phyloP scores from a whole-genome alignment of 1,140 invertebrate genomes.

The Ptiloglossa arizonensis region DNA sequence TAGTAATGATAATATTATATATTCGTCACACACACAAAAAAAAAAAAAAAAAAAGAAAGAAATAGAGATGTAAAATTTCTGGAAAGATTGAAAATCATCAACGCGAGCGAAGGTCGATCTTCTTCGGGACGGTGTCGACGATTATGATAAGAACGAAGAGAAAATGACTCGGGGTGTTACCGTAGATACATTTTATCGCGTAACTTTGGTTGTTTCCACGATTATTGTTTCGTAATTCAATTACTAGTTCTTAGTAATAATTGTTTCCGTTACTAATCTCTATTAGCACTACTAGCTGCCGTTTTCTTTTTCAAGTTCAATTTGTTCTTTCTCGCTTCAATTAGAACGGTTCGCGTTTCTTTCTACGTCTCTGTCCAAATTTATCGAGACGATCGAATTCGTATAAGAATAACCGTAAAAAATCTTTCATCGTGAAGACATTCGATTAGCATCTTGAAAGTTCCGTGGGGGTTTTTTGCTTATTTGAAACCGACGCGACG shows the following conservation, averaged over 20 bases:
- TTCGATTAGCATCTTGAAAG: no score
- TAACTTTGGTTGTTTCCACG: constrained; percentile 20
- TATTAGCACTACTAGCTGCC: background rate
- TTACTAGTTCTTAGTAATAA: constrained; percentile 20
- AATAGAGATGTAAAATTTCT: constrained; percentile 53
- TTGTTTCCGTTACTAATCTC: constrained; percentile 23
- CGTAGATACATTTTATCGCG: background rate
- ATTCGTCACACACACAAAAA: background rate
- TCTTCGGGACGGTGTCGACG: background rate
- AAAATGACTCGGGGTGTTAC: constrained; percentile 1
- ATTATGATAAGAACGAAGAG: background rate
- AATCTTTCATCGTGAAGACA: background rate
- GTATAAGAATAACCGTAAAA: background rate
- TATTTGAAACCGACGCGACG: background rate
- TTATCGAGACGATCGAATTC: background rate
- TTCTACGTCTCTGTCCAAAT: background rate
- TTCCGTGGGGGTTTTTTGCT: no score
- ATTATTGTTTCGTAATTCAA: background rate
- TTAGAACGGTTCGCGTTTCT: background rate
- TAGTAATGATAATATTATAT: constrained; percentile 35
- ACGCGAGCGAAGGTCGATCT: background rate
- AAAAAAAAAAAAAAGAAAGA: no score
- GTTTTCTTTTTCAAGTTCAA: background rate
- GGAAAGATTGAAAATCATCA: constrained; percentile 24
- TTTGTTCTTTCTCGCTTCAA: background rate